Conservation (phyloP, 1,140 invertebrate species). For the Camponotus pennsylvanicus region DNA sequence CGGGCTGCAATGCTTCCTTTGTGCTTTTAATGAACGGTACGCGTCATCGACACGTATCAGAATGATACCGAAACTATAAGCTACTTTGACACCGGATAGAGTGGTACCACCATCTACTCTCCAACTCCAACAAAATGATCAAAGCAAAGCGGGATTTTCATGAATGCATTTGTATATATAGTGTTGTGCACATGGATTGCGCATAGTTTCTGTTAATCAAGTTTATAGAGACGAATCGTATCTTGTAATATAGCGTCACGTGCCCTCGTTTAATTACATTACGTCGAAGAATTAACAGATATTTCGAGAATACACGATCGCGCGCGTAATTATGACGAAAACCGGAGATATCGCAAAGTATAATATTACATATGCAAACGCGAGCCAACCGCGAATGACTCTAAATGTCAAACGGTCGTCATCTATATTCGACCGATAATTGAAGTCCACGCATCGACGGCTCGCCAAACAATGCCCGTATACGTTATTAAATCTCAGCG, state of each 20-base stretch:
- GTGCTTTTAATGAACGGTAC: constrained; percentile 61
- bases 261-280: constrained; percentile 29
- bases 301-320: not conserved
- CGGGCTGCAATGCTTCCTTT: constrained; percentile 39
- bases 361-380: not conserved
- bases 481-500: constrained; percentile 59
- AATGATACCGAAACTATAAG: constrained; percentile 47
- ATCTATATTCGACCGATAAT: constrained; percentile 57
- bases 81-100: constrained; percentile 42
- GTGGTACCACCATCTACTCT: constrained; percentile 1
- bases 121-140: constrained; percentile 36
- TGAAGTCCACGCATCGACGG: constrained; percentile 21
- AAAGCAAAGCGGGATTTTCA: constrained; percentile 42
- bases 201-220: constrained; percentile 36
- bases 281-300: not conserved
- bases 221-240: not conserved
- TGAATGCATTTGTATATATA: constrained; percentile 1
- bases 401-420: constrained; percentile 57
- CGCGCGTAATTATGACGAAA: not conserved
- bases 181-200: not conserved
- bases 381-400: not conserved
- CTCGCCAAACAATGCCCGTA: constrained; percentile 36
- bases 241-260: constrained; percentile 8
- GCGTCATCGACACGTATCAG: constrained; percentile 52
- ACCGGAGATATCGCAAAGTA: not conserved